Conservation (phyloP, 2,113 vertebrate genomes). For the Carollia perspicillata region DNA sequence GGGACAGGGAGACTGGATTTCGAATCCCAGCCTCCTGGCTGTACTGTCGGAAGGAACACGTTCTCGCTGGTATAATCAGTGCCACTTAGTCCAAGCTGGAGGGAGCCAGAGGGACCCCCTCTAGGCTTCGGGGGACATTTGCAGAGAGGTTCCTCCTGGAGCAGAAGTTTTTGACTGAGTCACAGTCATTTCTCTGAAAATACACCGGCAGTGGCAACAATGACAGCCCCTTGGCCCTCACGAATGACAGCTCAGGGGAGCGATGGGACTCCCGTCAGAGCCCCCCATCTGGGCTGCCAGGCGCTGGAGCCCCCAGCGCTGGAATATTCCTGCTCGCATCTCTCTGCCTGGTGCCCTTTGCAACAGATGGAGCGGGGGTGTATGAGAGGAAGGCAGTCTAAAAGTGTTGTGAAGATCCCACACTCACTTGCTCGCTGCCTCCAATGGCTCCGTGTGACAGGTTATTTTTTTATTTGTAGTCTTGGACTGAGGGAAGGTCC, state of each 20-base stretch:
- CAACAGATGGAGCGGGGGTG: slow-evolving; percentile 83
- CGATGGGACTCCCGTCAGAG: not conserved
- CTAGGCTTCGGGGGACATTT: not conserved
- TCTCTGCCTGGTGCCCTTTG: slow-evolving; percentile 17
- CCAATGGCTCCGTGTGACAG: slow-evolving; percentile 66
- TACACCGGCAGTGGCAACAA: not conserved
- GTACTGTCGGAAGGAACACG: not conserved
- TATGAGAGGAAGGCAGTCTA: slow-evolving; percentile 73
- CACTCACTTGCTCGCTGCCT: slow-evolving; percentile 10
- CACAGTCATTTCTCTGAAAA: not conserved
- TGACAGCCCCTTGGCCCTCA: not conserved
- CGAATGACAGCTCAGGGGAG: not conserved
- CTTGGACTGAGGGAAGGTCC: slow-evolving; percentile 26
- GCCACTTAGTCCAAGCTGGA: not conserved
- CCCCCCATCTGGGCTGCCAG: slow-evolving; percentile 45
- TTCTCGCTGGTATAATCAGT: not conserved
- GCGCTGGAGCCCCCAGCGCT: slow-evolving; percentile 57
- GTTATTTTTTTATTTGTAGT: slow-evolving; percentile 70
- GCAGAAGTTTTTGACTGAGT: not conserved
- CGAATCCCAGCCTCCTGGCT: not conserved
- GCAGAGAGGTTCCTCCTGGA: not conserved
- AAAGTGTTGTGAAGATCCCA: slow-evolving; percentile 58
- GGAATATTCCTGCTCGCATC: not conserved
- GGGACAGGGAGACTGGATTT: not conserved
- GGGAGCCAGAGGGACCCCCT: not conserved